Conservation (phyloP, 2,888 invertebrate species). For the Drosophila mettleri region DNA sequence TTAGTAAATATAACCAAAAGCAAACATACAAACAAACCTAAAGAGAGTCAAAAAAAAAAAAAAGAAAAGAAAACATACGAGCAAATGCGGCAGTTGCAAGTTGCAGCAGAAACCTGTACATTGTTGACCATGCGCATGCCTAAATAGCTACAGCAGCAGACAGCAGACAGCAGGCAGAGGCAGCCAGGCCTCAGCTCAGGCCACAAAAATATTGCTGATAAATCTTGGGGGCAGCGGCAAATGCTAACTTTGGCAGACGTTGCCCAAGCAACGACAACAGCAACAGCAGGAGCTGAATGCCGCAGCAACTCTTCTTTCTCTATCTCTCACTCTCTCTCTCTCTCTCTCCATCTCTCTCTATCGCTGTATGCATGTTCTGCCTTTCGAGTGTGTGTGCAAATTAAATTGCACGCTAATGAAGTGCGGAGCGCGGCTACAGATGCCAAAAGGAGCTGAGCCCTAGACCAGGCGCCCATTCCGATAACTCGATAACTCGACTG, state of each 20-base stretch:
- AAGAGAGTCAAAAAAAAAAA: constrained; percentile 25
- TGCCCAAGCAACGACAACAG: constrained; percentile 64
- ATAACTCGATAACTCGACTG: constrained; percentile 31
- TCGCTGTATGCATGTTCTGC: constrained; percentile 15
- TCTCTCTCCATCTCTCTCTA: constrained; percentile 2
- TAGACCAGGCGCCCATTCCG: constrained; percentile 19
- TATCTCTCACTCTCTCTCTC: not conserved
- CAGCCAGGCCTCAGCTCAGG: constrained; percentile 29
- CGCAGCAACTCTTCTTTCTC: constrained; percentile 8
- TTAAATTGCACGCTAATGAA: constrained; percentile 80
- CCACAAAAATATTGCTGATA: constrained; percentile 58
- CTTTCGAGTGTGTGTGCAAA: constrained; percentile 70
- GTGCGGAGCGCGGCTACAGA: constrained; percentile 44
- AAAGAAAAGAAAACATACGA: too few species aligned
- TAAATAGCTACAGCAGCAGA: constrained; percentile 58
- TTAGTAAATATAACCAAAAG: constrained; percentile 84
- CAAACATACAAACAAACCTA: constrained; percentile 75
- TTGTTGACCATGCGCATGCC: constrained; percentile 75
- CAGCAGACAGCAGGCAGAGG: constrained; percentile 40
- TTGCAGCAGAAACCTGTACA: constrained; percentile 73
- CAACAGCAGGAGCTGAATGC: constrained; percentile 53
- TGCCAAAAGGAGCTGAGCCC: constrained; percentile 14
- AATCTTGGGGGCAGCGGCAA: constrained; percentile 54
- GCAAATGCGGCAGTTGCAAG: constrained; percentile 52
- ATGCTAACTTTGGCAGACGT: constrained; percentile 37